phyloP scores from a whole-genome alignment of 2,113 vertebrate genomes.

The Crotalus viridis region DNA sequence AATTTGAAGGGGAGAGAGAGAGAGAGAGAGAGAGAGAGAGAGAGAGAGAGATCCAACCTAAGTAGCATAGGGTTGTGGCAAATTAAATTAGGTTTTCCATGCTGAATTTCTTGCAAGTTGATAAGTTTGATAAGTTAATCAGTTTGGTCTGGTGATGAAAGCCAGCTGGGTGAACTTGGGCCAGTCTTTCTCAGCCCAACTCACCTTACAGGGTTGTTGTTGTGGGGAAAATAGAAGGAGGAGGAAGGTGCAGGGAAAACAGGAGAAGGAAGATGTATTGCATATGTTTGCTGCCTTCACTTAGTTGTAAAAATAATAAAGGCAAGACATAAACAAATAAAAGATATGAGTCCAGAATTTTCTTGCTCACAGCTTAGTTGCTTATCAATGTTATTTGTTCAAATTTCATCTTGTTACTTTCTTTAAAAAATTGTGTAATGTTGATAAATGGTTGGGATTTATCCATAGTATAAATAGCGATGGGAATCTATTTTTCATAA shows the following conservation, averaged over 20 bases:
- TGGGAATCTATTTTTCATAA: background rate
- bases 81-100: background rate
- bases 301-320: background rate
- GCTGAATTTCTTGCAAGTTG: background rate
- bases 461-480: background rate
- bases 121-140: background rate
- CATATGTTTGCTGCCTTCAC: background rate
- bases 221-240: no score
- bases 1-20: background rate
- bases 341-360: background rate
- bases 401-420: background rate
- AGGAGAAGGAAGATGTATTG: background rate
- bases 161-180: background rate
- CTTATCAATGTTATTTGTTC: background rate
- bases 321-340: background rate
- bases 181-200: background rate
- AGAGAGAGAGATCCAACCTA: background rate
- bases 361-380: background rate
- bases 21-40: background rate
- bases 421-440: background rate
- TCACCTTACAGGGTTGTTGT: background rate
- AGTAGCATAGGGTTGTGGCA: background rate
- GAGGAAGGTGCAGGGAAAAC: no score
- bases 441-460: background rate
- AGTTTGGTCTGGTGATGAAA: background rate